Conservation (phyloP, 1,140 invertebrate species). For the Rhagoletis pomonella region DNA sequence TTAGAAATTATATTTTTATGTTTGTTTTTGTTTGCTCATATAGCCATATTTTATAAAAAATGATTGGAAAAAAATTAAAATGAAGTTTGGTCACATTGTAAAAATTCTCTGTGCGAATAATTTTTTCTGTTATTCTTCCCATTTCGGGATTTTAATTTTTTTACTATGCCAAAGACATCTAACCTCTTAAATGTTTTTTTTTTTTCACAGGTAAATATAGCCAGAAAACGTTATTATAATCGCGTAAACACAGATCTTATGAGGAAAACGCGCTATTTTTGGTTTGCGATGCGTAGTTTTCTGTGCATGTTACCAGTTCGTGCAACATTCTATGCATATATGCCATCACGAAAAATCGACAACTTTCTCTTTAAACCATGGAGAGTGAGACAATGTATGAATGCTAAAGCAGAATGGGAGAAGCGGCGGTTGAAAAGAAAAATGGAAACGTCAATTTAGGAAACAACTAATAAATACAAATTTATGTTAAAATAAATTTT, state of each 20-base stretch:
- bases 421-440: neutral
- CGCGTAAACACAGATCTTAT: slow-evolving; percentile 61
- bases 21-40: no score
- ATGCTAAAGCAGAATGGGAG: neutral
- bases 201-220: slow-evolving; percentile 59
- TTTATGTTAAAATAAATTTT: neutral
- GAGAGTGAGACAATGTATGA: slow-evolving; percentile 54
- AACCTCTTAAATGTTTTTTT: neutral
- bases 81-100: no score
- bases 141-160: no score
- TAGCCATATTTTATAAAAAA: no score
- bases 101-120: no score
- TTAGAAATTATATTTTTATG: no score
- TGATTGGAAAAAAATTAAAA: no score
- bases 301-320: slow-evolving; percentile 58
- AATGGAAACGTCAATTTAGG: neutral
- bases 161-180: neutral
- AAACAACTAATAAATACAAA: neutral
- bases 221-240: slow-evolving; percentile 54
- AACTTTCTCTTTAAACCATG: slow-evolving; percentile 62
- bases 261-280: slow-evolving; percentile 49
- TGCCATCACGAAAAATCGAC: slow-evolving; percentile 63
- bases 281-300: slow-evolving; percentile 64
- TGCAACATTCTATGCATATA: slow-evolving; percentile 68
- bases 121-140: no score